Evolutionary conservation across 2,888 invertebrate species (phyloP), one percentile per base, ranked within the genome.

Genomic region (Orchesella flavescens): DNA sequence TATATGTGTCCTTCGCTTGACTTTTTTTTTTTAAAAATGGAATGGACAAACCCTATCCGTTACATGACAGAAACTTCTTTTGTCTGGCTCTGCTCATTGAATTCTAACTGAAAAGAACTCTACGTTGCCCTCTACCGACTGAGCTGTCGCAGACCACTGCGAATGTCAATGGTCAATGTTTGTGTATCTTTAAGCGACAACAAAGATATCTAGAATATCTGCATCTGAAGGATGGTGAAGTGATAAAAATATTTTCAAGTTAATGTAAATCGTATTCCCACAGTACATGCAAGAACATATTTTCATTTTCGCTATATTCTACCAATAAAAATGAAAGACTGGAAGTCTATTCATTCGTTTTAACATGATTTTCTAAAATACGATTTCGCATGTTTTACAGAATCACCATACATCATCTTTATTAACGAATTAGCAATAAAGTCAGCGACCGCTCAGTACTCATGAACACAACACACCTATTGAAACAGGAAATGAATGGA

Each of bases 21-120:
- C 79, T 79, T 65, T 79, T 61, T 78, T 78, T 65, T 75, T 66
- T 76, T 9, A 77, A 68, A 34, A 68, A 24, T 9, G 49, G 43
- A 65, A 66, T 61, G 77, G 77, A 69, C 77, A 77, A 69, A 61
- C 69, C 77, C 69, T 61, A 61, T 57, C 66, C 61, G 61, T 69
- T 69, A 69, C 69, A 77, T 69, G 77, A 77, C 61, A 61, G 53
- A 75, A 77, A 43, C 17, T 24, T 61, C 44, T 77, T 57, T 68
- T 68, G 23, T 68, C n/a, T 46, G 53, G 34, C 34, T 23, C 24
- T 19, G 49, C 12, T 65, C 19, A 66, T 49, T 49, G 49, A 49
- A 49, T 49, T 7, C 15, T 49, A 53, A 34, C 65, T 65, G 17
- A 10, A 46, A 12, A 61, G 13, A 21, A 24, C 34, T 34, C 34